Evolutionary conservation across 1,140 invertebrate genomes (phyloP), one percentile per base, ranked within the genome.

Genomic region (Lasioglossum baleicum): DNA sequence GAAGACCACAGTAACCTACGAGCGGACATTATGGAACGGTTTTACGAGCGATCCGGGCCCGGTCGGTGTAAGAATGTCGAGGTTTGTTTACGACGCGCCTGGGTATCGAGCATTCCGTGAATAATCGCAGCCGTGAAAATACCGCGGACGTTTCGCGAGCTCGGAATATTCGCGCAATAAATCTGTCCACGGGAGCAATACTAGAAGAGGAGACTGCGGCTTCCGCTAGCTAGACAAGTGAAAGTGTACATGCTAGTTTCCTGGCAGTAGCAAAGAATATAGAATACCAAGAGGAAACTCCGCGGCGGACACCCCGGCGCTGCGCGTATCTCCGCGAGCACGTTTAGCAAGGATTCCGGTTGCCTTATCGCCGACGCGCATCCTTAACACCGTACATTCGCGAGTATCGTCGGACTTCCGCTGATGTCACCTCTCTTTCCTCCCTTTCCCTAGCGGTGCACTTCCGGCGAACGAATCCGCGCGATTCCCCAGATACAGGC

Each of bases 381-480:
- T 85, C 80, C 84, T 85, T 64, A 79, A 84, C 48, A 75, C 40
- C 56, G 60, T 51, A 35, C 73, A 61, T 69, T 82, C 58, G 71
- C 70, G 77, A 56, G 56, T 85, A 85, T 85, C 68, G 56, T 84
- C 70, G 3, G 61, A 75, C 83, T 84, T 85, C 84, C 84, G 84
- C 48, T 85, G 73, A 85, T 72, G 83, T 71, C 66, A 82, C 48
- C 40, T 44, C 74, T 75, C 35, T 35, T 35, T 35, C 35, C 35
- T 35, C 64, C 71, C 70, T 71, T 81, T 75, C 66, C 61, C 71
- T n/a, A 48, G 60, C 63, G 74, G 60, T 20, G 13, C 31, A 48
- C 48, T 85, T 84, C 75, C 74, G 74, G 31, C n/a, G 40, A 44
- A 35, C 70, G 71, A 67, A 66, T 40, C 44, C 44, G 5, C 40